phyloP scores from a whole-genome alignment of 1,140 invertebrate species.

The Delia radicum region DNA sequence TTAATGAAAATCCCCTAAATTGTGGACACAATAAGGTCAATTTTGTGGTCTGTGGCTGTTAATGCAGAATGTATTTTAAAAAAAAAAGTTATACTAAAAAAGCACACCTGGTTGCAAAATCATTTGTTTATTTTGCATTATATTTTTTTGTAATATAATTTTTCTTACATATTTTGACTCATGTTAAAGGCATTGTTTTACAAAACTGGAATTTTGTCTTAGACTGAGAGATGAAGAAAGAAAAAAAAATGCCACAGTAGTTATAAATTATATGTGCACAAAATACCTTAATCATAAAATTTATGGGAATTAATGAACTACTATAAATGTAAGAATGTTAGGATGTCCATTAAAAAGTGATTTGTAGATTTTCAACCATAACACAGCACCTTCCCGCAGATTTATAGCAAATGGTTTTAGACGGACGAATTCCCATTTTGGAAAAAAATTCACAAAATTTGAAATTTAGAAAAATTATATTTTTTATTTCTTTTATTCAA shows the following conservation, averaged over 20 bases:
- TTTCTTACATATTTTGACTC: constrained; percentile 3
- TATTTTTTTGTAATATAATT: constrained; percentile 1
- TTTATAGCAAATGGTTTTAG: no score
- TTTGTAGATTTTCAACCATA: no score
- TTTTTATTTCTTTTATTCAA: no score
- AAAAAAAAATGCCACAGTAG: background rate
- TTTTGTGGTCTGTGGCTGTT: background rate
- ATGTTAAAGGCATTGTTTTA: constrained; percentile 22
- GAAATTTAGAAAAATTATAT: no score
- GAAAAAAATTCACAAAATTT: no score
- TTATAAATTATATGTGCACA: constrained; percentile 8
- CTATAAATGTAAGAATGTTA: no score
- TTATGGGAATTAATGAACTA: constrained; percentile 2
- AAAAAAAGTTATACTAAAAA: background rate
- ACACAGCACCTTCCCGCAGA: no score
- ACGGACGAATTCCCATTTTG: no score
- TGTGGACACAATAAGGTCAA: constrained; percentile 22
- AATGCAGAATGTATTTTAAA: background rate
- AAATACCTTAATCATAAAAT: background rate
- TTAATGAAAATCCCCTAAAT: constrained; percentile 20
- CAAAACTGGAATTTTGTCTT: constrained; percentile 10
- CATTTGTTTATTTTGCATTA: constrained; percentile 10
- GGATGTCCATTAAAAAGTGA: no score
- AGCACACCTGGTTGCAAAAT: constrained; percentile 22
- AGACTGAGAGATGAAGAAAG: background rate